phyloP scores from a whole-genome alignment of 2,113 vertebrate species.

The Piprites chloris region DNA sequence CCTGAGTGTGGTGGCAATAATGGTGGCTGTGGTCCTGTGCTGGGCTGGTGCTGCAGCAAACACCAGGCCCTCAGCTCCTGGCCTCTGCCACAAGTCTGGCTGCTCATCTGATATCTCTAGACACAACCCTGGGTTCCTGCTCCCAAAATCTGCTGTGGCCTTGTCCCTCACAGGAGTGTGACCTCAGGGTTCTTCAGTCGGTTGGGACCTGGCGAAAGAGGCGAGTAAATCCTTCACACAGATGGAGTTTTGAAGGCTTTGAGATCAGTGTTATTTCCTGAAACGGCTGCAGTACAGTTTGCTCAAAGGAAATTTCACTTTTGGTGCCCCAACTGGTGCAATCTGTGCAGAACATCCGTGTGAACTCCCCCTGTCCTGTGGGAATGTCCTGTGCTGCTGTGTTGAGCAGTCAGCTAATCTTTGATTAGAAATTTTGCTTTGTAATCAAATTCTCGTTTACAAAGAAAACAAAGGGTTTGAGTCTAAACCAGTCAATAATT shows the following conservation, averaged over 20 bases:
- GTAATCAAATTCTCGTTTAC: not conserved
- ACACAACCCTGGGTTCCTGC: not conserved
- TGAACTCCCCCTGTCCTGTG: not conserved
- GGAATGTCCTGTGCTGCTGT: not conserved
- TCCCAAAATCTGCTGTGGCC: not conserved
- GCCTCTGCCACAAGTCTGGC: not conserved
- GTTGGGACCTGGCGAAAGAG: not conserved
- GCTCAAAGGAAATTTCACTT: not conserved
- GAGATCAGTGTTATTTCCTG: not conserved
- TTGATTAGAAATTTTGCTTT: not conserved
- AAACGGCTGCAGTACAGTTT: not conserved
- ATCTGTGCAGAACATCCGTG: not conserved
- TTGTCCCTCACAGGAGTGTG: not conserved
- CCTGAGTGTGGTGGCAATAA: not conserved
- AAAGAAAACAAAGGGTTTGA: not conserved
- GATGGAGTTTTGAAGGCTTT: not conserved
- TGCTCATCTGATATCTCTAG: not conserved
- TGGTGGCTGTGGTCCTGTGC: not conserved
- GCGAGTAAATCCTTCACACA: not conserved
- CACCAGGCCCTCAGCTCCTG: not conserved
- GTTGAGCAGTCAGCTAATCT: not conserved
- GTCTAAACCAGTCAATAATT: not conserved
- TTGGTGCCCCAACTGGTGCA: not conserved
- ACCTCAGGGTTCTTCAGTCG: not conserved
- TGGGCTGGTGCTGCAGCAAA: not conserved